Conservation (phyloP, 2,797 vertebrate species). For the Sebastes ruberrimus region DNA sequence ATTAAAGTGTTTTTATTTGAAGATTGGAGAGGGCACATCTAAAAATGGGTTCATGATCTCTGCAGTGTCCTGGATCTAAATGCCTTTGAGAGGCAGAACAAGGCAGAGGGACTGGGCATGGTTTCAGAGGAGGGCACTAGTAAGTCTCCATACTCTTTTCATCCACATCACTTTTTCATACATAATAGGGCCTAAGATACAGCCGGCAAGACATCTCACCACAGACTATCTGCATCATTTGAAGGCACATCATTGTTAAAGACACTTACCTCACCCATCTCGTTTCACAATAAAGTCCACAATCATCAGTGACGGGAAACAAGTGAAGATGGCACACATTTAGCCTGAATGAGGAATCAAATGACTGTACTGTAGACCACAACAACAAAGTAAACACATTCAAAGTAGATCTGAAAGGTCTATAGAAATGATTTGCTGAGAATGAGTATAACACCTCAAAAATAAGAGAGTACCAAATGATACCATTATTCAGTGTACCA, state of each 20-base stretch:
- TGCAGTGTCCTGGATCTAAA: constrained; percentile 93
- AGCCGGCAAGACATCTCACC: constrained; percentile 4
- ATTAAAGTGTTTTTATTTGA: neutral
- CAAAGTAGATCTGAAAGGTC: neutral
- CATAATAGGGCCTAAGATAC: neutral
- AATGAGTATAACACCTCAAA: neutral
- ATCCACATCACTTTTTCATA: neutral
- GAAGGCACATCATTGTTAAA: constrained; percentile 10
- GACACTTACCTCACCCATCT: neutral
- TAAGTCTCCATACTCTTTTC: constrained; percentile 71
- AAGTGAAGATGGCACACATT: neutral
- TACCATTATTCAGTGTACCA: neutral
- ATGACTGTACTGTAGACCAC: neutral
- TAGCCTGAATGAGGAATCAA: neutral
- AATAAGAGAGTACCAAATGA: neutral
- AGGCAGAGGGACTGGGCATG: constrained; percentile 96
- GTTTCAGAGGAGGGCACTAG: constrained; percentile 95
- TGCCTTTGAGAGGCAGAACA: constrained; percentile 97
- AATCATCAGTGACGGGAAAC: neutral
- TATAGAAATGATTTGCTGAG: neutral
- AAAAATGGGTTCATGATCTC: constrained; percentile 9
- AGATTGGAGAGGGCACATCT: neutral
- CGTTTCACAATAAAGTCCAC: neutral
- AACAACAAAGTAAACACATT: neutral
- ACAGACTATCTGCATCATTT: constrained; percentile 21